phyloP scores from a whole-genome alignment of 2,113 vertebrate species.

The Gnathonemus echidnorhynchus region DNA sequence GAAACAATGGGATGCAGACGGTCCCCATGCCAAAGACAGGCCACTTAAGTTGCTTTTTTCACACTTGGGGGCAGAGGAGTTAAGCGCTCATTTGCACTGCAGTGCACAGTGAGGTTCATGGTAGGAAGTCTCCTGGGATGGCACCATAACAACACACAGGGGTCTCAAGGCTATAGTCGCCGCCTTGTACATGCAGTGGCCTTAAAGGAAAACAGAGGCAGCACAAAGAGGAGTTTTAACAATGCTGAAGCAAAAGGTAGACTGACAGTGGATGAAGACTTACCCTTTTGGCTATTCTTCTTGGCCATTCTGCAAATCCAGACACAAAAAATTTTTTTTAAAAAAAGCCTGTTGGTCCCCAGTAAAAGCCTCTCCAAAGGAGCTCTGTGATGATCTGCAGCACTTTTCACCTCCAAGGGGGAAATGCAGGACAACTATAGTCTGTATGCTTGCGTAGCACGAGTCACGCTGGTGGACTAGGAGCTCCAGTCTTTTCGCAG shows the following conservation, averaged over 20 bases:
- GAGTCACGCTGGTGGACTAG: background rate
- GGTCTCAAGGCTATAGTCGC: background rate
- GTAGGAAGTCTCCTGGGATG: background rate
- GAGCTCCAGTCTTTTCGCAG: background rate
- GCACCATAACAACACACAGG: background rate
- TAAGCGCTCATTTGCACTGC: background rate
- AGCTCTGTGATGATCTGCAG: background rate
- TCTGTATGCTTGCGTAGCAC: background rate
- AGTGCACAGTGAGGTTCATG: background rate
- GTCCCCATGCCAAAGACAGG: background rate
- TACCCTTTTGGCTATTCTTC: constrained; percentile 62
- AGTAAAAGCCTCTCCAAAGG: background rate
- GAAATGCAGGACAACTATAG: background rate
- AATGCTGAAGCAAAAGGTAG: background rate
- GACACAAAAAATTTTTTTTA: background rate
- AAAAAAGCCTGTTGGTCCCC: background rate
- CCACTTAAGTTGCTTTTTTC: background rate
- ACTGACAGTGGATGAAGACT: constrained; percentile 17
- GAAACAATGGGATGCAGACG: background rate
- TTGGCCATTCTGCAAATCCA: constrained; percentile 52
- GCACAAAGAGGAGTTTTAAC: background rate
- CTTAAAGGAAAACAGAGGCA: constrained; percentile 27
- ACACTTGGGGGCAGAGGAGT: background rate
- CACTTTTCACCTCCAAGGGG: background rate
- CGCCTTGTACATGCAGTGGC: background rate